Percentiles rank a stretch among this genome's conserved stretches.
These are phyloP conservation scores for Micrasema minimum DNA, from an alignment of 1,140 invertebrate species.

Conservation along the genomic window DNA sequence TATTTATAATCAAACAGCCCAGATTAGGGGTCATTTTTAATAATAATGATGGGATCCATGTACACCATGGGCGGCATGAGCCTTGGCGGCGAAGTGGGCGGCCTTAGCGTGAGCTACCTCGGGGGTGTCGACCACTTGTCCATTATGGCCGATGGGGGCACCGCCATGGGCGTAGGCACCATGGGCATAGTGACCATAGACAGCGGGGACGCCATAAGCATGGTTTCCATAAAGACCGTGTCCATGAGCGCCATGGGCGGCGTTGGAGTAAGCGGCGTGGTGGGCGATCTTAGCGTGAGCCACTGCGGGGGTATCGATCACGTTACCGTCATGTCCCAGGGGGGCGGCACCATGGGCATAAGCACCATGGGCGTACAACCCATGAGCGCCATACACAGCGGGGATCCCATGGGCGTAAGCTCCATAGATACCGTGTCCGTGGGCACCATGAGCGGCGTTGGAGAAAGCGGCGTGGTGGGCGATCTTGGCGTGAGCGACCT, in stretches of 20 bases:
- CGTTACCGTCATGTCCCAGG: constrained; percentile 51
- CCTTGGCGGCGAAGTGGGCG: constrained; percentile 56
- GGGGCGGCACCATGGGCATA: too few relatives aligned
- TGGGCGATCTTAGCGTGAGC: constrained; percentile 64
- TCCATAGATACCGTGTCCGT: constrained; percentile 25
- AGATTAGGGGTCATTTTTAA: constrained; percentile 43
- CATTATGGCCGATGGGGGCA: constrained; percentile 55
- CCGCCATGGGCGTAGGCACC: constrained; percentile 55
- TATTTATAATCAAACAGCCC: too few relatives aligned
- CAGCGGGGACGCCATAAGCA: constrained; percentile 40
- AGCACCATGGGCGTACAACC: constrained; percentile 58
- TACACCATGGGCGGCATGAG: constrained; percentile 55
- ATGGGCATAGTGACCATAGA: constrained; percentile 22
- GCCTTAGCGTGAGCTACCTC: too few relatives aligned
- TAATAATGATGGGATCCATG: too few relatives aligned
- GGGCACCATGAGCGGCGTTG: constrained; percentile 41
- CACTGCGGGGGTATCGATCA: constrained; percentile 65
- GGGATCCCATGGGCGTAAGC: constrained; percentile 53
- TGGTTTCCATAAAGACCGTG: constrained; percentile 4
- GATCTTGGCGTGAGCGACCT: too few relatives aligned
- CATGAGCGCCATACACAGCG: constrained; percentile 49
- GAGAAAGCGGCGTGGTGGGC: constrained; percentile 48
- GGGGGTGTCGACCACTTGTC: constrained; percentile 32
- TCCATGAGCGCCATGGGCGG: constrained; percentile 21
- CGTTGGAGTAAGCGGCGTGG: constrained; percentile 58